Evolutionary conservation across 2,888 invertebrate genomes (phyloP), one percentile per base, ranked within the genome.

Genomic region (Pediacus dermestoides): DNA sequence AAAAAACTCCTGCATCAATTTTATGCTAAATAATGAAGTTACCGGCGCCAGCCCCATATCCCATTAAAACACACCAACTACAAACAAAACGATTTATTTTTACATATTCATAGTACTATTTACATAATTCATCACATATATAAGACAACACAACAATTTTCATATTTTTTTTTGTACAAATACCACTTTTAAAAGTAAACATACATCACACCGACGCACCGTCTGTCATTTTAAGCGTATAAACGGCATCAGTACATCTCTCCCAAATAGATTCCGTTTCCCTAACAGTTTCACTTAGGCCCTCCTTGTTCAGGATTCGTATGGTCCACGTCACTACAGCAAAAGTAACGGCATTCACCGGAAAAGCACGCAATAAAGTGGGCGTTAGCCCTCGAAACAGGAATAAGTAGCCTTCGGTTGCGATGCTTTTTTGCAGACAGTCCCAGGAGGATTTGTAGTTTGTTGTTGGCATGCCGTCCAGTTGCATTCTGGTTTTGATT

Each of bases 321-420:
- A 89, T 78, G 2, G 83, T 80, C 83, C 85, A 87, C 13, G 82
- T 81, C 35, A 93, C 91, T 0, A 88, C 88, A 16, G 88, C 79
- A 66, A 95, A 94, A 42, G 90, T 91, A 2, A 88, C 90, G 0
- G 93, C 95, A 65, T 96, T 95, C 44, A 88, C 86, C 1, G 94
- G 89, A 67, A 95, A 94, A 0, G 95, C 93, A 26, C 95, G 77
- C 30, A 91, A 60, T 23, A 91, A 68, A 1, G 92, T 87, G 1
- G 91, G 84, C 11, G 77, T 76, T 1, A 93, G 62, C 0, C 93
- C 93, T 11, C 84, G 74, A 30, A 81, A 75, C 63, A 94, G 78
- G 50, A 84, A 84, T 0, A 70, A 61, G 58, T 78, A 72, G 0
- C 94, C 94, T 50, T 89, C 88, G 1, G 70, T 53, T 16, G 67